These are phyloP conservation scores for Benitochromis conjunctus DNA, from an alignment of 2,113 vertebrate genomes.

Conservation along the genomic window DNA sequence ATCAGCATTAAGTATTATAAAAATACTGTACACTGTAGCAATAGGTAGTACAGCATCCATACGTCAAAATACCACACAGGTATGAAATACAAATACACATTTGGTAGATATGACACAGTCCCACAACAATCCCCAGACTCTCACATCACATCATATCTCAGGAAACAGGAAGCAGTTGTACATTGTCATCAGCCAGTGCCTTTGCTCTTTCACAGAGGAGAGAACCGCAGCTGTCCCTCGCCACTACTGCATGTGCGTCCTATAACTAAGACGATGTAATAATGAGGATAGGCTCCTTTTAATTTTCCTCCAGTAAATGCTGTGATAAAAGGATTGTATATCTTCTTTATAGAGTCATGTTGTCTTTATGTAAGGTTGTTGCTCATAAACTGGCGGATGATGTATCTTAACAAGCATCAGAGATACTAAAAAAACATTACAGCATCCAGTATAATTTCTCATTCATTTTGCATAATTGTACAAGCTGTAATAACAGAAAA, in stretches of 20 bases:
- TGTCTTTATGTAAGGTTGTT: neutral
- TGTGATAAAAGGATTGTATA: constrained; percentile 14
- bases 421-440: neutral
- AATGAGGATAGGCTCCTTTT: constrained; percentile 28
- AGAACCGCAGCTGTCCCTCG: constrained; percentile 7
- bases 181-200: neutral
- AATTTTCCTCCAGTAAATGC: constrained; percentile 33
- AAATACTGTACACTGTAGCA: neutral
- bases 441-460: neutral
- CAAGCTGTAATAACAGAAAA: constrained; percentile 30
- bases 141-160: constrained; percentile 17
- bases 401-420: neutral
- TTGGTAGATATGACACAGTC: neutral
- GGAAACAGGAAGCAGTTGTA: constrained; percentile 21
- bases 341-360: neutral
- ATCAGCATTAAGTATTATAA: neutral
- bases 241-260: neutral
- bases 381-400: neutral
- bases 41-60: neutral
- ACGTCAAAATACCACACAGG: neutral
- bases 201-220: neutral
- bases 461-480: constrained; percentile 2
- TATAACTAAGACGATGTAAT: constrained; percentile 17
- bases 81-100: neutral
- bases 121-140: constrained; percentile 10